Conservation (phyloP, 1,140 invertebrate genomes). For the Apis dorsata region DNA sequence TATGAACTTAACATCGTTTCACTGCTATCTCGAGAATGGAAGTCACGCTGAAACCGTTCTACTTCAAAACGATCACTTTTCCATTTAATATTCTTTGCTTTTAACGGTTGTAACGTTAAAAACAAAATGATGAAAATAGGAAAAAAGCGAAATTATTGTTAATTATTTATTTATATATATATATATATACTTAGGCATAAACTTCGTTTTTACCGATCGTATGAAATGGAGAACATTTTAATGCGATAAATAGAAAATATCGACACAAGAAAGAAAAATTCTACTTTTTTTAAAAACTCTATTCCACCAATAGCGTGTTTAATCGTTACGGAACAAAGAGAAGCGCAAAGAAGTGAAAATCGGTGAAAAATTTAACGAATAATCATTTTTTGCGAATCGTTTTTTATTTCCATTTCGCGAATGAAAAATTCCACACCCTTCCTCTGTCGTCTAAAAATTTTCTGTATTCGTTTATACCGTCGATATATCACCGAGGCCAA, state of each 20-base stretch:
- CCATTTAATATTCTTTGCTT: not conserved
- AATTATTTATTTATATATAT: not conserved
- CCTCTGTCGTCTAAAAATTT: not conserved
- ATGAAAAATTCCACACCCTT: constrained; percentile 10
- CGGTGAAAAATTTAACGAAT: not conserved
- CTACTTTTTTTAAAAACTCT: not conserved
- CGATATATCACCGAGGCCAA: not conserved
- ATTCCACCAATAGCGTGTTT: not conserved
- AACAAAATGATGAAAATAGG: not conserved
- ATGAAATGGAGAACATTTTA: not conserved
- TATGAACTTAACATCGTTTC: constrained; percentile 29
- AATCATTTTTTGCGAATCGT: not conserved
- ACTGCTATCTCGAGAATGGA: constrained; percentile 21
- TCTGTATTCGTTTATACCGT: constrained; percentile 5
- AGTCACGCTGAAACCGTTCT: constrained; percentile 10
- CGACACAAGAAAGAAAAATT: not conserved
- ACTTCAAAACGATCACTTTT: constrained; percentile 15
- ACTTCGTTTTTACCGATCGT: not conserved
- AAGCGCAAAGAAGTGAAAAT: not conserved
- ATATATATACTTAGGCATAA: no score
- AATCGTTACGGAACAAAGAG: not conserved
- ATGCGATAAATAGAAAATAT: not conserved
- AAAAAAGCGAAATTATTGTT: not conserved
- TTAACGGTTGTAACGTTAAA: not conserved
- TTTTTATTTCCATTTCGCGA: not conserved